A percentile compares a stretch with the other conserved stretches of the same genome.
phyloP scores from a whole-genome alignment of 2,888 invertebrate genomes.

The Nomada goodeniana region DNA sequence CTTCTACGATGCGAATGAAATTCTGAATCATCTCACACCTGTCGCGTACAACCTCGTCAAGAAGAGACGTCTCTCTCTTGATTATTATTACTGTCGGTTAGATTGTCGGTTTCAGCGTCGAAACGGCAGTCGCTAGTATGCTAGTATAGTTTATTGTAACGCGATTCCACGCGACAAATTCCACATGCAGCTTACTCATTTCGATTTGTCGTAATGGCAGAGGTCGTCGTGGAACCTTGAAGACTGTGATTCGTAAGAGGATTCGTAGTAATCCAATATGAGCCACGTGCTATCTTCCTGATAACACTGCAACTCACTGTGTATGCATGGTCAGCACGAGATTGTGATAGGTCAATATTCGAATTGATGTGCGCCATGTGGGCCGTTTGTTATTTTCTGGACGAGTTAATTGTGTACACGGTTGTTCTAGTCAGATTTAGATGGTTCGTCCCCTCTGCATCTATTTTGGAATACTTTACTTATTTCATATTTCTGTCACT shows the following conservation, averaged over 20 bases:
- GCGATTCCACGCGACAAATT: slow-evolving; percentile 32
- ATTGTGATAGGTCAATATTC: slow-evolving; percentile 46
- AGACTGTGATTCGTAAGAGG: slow-evolving; percentile 77
- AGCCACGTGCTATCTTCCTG: slow-evolving; percentile 72
- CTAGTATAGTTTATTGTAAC: slow-evolving; percentile 36
- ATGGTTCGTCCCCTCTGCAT: too few species aligned
- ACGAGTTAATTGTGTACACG: background rate
- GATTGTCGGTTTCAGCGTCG: background rate
- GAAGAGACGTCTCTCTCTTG: background rate
- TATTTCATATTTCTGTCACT: too few species aligned
- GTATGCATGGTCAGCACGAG: slow-evolving; percentile 52
- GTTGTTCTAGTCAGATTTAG: too few species aligned
- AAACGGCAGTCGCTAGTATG: background rate
- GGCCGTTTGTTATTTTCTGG: background rate
- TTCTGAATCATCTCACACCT: background rate
- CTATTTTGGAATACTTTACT: too few species aligned
- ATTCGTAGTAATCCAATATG: slow-evolving; percentile 81
- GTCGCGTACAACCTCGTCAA: background rate
- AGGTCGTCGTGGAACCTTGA: slow-evolving; percentile 74
- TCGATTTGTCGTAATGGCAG: slow-evolving; percentile 65
- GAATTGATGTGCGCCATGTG: background rate
- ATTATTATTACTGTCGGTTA: background rate
- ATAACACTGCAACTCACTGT: slow-evolving; percentile 45
- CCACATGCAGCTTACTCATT: slow-evolving; percentile 32
- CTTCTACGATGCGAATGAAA: background rate